These are phyloP conservation scores for Ceratosolen solmsi DNA, from an alignment of 1,140 invertebrate species.

Conservation along the genomic window DNA sequence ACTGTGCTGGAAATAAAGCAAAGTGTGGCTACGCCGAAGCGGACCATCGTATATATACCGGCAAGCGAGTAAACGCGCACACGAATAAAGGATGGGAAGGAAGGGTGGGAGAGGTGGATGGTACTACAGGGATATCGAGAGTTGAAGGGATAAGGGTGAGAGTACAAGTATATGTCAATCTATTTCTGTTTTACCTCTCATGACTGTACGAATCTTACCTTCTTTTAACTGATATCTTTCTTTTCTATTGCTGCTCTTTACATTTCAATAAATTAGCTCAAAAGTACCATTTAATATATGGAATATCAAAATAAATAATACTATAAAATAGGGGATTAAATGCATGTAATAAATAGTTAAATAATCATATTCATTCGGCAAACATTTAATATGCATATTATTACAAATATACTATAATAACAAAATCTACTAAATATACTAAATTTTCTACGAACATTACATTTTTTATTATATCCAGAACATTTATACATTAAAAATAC, in stretches of 20 bases:
- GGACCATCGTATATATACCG: slow-evolving; percentile 60
- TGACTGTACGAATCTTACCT: not conserved
- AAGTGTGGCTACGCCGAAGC: slow-evolving; percentile 57
- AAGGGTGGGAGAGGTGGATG: slow-evolving; percentile 54
- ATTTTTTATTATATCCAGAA: no score
- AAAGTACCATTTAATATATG: no score
- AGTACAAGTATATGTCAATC: not conserved
- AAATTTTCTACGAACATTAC: no score
- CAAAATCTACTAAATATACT: no score
- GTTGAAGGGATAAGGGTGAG: not conserved
- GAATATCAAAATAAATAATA: no score
- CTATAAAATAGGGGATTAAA: no score
- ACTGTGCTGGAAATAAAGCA: slow-evolving; percentile 57
- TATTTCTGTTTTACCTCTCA: not conserved
- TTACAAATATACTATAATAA: no score
- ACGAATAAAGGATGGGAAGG: slow-evolving; percentile 49
- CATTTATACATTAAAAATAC: no score
- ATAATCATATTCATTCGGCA: no score
- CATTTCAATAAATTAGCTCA: no score
- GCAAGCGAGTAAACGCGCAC: slow-evolving; percentile 50
- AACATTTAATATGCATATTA: no score
- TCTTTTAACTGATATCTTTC: not conserved
- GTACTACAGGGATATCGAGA: not conserved
- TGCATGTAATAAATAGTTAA: no score
- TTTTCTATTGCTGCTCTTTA: slow-evolving; percentile 22